Evolutionary conservation across 1,140 invertebrate species (phyloP).

Genomic region (Leptinotarsa texana): DNA sequence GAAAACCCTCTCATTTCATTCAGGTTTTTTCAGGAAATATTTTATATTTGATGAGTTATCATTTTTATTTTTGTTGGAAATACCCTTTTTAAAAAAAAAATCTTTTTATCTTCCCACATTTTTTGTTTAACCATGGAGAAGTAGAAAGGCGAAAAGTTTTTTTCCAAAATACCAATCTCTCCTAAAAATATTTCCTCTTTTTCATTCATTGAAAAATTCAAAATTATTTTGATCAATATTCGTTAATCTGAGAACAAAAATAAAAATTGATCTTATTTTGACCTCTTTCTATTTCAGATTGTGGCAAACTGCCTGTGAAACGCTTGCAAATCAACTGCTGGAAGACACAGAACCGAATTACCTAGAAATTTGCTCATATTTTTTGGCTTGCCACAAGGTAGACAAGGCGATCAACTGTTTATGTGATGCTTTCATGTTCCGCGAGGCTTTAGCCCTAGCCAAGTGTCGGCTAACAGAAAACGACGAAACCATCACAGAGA

Average conservation of each 20-base stretch:
- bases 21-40: no score
- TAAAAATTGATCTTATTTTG: not conserved
- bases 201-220: not conserved
- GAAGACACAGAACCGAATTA: slow-evolving; percentile 58
- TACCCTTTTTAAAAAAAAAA: no score
- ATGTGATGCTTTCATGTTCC: slow-evolving; percentile 59
- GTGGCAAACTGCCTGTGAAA: slow-evolving; percentile 60
- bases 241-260: no score
- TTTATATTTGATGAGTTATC: no score
- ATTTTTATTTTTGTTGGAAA: no score
- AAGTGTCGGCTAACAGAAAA: slow-evolving; percentile 60
- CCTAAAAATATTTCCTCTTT: no score
- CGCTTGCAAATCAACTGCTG: slow-evolving; percentile 67
- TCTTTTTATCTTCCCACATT: no score
- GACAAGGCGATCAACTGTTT: slow-evolving; percentile 65
- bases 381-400: slow-evolving; percentile 65
- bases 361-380: slow-evolving; percentile 65
- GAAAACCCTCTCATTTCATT: no score
- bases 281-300: slow-evolving; percentile 36
- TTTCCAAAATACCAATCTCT: no score
- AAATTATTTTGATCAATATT: not conserved
- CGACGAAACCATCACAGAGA: slow-evolving; percentile 58
- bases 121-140: no score
- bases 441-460: slow-evolving; percentile 67
- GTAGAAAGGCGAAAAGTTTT: no score